Evolutionary conservation across 2,888 invertebrate genomes (phyloP), one percentile per base, ranked within the genome.

Genomic region (Oxyscelio sp.): DNA sequence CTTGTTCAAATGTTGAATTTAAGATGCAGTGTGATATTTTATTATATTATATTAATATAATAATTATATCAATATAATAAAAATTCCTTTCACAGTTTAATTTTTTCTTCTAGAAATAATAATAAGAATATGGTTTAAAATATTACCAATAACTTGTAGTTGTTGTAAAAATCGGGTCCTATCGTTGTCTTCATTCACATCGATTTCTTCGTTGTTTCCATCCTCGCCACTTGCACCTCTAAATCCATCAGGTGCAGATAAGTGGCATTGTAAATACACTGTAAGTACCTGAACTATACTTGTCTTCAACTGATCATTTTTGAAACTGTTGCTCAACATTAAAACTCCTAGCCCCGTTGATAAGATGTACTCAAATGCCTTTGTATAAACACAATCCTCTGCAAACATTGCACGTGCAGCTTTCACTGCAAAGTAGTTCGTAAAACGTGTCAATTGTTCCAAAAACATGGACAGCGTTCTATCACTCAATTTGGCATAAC

Each of bases 191-290:
- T 97, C 97, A 22, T 94, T 94, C 78, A 96, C 96, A 75, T 95
- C 95, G 58, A 96, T 95, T 87, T 96, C 96, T 83, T 95, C 95
- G 4, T 93, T 94, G 45, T 94, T 94, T 19, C 93, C 90, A 27
- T 94, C 94, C 27, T 92, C 92, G 5, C 90, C 91, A 19, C 94
- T 95, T 95, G 96, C 95, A 4, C 95, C 94, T 87, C 97, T 94
- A 48, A 94, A 95, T 24, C 97, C 98, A 92, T 98, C 97, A 0
- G 98, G 98, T 0, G 97, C 96, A 6, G 97, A 96, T 83, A 98
- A 94, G 93, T 98, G 97, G 90, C 96, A 97, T 90, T 97, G 96
- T 54, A 98, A 94, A 92, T 97, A 98, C 2, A 96, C 96, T 92
- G 97, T 97, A 92, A 98, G 98, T 85, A 98, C 96, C 92, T 96